Conservation (phyloP, 2,888 invertebrate genomes). For the Deroplatys truncata region DNA sequence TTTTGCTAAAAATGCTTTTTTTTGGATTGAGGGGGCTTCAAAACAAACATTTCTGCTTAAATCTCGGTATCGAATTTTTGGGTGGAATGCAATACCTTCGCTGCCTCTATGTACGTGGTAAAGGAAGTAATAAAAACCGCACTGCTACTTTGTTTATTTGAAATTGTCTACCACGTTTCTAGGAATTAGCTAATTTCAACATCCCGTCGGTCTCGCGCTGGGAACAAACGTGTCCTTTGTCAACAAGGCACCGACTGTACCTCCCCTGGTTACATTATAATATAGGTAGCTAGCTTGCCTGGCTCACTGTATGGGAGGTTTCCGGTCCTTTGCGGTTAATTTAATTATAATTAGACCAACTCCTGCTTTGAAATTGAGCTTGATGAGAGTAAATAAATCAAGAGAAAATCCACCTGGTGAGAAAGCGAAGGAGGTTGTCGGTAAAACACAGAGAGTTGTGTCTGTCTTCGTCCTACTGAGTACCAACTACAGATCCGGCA, state of each 20-base stretch:
- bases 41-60: too few species aligned
- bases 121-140: too few species aligned
- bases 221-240: background rate
- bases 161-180: too few species aligned
- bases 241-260: background rate
- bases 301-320: slow-evolving; percentile 20
- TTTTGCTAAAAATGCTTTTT: too few species aligned
- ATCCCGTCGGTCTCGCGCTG: too few species aligned
- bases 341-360: slow-evolving; percentile 33
- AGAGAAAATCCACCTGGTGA: slow-evolving; percentile 27
- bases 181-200: too few species aligned
- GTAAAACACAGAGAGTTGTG: background rate
- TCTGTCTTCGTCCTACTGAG: background rate
- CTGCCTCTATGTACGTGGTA: too few species aligned
- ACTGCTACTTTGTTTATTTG: too few species aligned
- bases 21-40: too few species aligned
- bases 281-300: slow-evolving; percentile 18
- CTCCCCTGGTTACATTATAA: slow-evolving; percentile 15
- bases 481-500: too few species aligned
- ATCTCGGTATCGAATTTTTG: too few species aligned
- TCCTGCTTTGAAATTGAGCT: slow-evolving; percentile 34
- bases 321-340: slow-evolving; percentile 32
- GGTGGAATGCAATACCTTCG: too few species aligned
- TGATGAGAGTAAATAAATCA: slow-evolving; percentile 34
- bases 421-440: slow-evolving; percentile 7